phyloP scores from a whole-genome alignment of 2,888 invertebrate genomes.

The Hydropsyche betteni region DNA sequence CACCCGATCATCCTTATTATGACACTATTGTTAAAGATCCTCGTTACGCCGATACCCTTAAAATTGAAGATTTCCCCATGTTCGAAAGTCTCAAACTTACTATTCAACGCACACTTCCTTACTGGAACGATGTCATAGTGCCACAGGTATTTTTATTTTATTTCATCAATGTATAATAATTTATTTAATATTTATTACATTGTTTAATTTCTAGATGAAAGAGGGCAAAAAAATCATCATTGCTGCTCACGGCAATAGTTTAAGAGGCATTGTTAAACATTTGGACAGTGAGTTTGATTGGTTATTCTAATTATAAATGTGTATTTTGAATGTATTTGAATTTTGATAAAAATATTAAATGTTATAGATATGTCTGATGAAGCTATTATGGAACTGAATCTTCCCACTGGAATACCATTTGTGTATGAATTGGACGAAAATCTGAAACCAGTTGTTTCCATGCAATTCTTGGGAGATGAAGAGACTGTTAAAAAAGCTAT shows the following conservation, averaged over 20 bases:
- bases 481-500: conserved; percentile 80
- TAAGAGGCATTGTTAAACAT: conserved; percentile 86
- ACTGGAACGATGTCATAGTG: conserved; percentile 86
- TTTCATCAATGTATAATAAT: neutral
- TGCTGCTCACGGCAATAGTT: conserved; percentile 87
- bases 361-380: conserved; percentile 72
- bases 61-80: conserved; percentile 79
- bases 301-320: neutral
- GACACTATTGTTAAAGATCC: conserved; percentile 78
- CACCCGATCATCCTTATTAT: conserved; percentile 78
- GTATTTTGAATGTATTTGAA: too few relatives aligned
- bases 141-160: conserved; percentile 63
- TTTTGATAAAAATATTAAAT: conserved; percentile 21
- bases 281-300: conserved; percentile 73
- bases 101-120: conserved; percentile 83
- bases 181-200: conserved; percentile 36
- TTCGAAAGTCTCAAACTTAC: conserved; percentile 85
- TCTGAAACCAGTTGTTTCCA: conserved; percentile 74
- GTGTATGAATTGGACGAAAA: conserved; percentile 78
- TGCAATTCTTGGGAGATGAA: conserved; percentile 81
- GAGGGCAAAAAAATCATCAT: conserved; percentile 82
- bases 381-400: conserved; percentile 77
- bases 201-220: conserved; percentile 71
- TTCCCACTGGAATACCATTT: conserved; percentile 84
- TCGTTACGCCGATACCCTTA: conserved; percentile 76